A percentile compares a stretch with the other conserved stretches of the same genome.
Conservation (phyloP, 2,113 vertebrate genomes). For the Pimephales promelas region DNA sequence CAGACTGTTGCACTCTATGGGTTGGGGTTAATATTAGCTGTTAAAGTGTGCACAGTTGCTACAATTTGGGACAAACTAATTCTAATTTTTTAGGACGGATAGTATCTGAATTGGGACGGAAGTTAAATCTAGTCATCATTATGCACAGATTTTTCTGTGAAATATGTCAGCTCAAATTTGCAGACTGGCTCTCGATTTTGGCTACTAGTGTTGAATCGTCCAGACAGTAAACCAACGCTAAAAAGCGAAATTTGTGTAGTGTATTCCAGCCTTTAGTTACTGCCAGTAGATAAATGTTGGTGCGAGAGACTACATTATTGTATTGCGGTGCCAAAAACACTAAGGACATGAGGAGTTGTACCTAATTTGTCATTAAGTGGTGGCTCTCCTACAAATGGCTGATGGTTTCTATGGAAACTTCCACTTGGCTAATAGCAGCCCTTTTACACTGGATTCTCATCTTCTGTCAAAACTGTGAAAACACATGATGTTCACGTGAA, state of each 20-base stretch:
- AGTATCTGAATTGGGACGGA: background rate
- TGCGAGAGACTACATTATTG: background rate
- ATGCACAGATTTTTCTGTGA: background rate
- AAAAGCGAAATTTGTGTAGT: background rate
- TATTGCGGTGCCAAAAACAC: constrained; percentile 17
- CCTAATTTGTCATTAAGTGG: constrained; percentile 6
- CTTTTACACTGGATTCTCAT: constrained; percentile 47
- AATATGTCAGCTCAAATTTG: background rate
- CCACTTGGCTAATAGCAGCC: constrained; percentile 32
- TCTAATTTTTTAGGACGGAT: no score
- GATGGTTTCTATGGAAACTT: constrained; percentile 48
- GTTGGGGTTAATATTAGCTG: no score
- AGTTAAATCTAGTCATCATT: background rate
- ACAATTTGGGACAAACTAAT: no score
- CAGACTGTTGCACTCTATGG: no score
- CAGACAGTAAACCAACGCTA: background rate
- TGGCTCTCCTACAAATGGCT: background rate
- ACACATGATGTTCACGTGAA: constrained; percentile 1
- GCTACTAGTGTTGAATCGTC: background rate
- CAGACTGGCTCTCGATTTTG: background rate
- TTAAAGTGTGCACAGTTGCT: no score
- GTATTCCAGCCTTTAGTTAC: constrained; percentile 4
- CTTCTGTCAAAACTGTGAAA: constrained; percentile 52
- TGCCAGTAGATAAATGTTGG: background rate
- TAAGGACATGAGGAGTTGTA: background rate